Base-by-base conservation (phyloP, 2,888 invertebrate species). In the Melinopterus prodromus region DNA sequence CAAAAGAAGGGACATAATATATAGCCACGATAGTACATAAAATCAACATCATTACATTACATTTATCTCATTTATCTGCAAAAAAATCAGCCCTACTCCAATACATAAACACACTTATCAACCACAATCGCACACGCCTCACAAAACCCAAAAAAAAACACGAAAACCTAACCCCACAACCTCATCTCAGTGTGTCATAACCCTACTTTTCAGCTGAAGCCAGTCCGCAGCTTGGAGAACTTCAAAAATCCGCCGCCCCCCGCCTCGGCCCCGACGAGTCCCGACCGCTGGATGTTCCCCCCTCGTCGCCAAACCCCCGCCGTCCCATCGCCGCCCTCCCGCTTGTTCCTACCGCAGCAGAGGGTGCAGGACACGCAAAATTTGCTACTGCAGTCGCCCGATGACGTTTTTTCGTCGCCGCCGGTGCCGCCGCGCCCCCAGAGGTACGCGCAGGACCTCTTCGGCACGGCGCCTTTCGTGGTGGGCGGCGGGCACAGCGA, bases 181-280 rank as follows among this genome's bases (percentile, higher is more conserved):
- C 6, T 71, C 16, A 16, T 14, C 12, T 26, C 16, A 76, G 53
- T 53, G 53, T 53, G 53, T 9, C 53, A 7, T 53, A 53, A 53
- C 53, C 53, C 53, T 53, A 53, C 53, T 53, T 90, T 90, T 85
- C 91, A 92, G 92, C 89, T 92, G 88, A 92, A 92, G 88, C 92
- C 92, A 84, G 92, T 92, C 81, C 90, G 92, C 86, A 92, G 92
- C 88, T 90, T 92, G 89, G 92, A 92, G 89, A 92, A 91, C 89
- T 92, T 91, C 87, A 89, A 89, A 86, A 87, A 88, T 84, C 83
- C 86, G 82, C 80, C 87, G 37, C 83, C 86, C 15, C 81, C 85
- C 75, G 83, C 86, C 82, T 82, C 87, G 36, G 83, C 86, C 14
- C 81, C 85, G 77, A 83, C 84, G 71, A 88, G 88, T 82, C 87